Evolutionary conservation across 2,888 invertebrate species (phyloP).

Genomic region (Yponomeuta sedellus): DNA sequence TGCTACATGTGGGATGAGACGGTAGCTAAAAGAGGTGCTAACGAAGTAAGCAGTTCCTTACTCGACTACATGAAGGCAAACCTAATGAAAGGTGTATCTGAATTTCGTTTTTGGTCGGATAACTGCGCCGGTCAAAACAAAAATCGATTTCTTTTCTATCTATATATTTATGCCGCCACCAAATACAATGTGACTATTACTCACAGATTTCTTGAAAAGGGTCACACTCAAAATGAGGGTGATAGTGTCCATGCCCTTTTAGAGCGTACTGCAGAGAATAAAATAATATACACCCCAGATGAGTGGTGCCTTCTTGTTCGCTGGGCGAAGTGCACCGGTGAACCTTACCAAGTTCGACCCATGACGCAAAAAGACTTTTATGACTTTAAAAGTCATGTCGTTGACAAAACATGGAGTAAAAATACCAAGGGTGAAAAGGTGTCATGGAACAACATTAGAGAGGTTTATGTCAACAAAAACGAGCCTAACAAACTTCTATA

Average conservation of each 20-base stretch:
- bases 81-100: constrained; percentile 10
- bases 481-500: constrained; percentile 23
- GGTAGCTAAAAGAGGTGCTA: constrained; percentile 27
- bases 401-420: constrained; percentile 24
- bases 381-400: constrained; percentile 23
- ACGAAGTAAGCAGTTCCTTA: constrained; percentile 27
- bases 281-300: constrained; percentile 20
- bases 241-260: too few species aligned
- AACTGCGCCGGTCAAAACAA: constrained; percentile 22
- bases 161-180: constrained; percentile 19
- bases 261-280: constrained; percentile 5
- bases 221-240: constrained; percentile 13
- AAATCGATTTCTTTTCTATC: constrained; percentile 21
- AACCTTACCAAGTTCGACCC: constrained; percentile 22
- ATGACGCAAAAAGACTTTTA: constrained; percentile 20
- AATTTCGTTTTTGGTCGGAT: neutral
- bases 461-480: constrained; percentile 22
- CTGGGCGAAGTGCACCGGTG: constrained; percentile 24
- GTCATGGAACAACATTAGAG: constrained; percentile 22
- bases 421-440: constrained; percentile 18
- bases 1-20: constrained; percentile 30
- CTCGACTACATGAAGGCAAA: constrained; percentile 19
- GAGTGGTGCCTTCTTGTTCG: constrained; percentile 21
- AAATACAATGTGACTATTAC: constrained; percentile 9
- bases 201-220: constrained; percentile 1